Evolutionary conservation across 2,113 vertebrate genomes (phyloP), one percentile per base, ranked within the genome.

Genomic region (Rhea pennata): DNA sequence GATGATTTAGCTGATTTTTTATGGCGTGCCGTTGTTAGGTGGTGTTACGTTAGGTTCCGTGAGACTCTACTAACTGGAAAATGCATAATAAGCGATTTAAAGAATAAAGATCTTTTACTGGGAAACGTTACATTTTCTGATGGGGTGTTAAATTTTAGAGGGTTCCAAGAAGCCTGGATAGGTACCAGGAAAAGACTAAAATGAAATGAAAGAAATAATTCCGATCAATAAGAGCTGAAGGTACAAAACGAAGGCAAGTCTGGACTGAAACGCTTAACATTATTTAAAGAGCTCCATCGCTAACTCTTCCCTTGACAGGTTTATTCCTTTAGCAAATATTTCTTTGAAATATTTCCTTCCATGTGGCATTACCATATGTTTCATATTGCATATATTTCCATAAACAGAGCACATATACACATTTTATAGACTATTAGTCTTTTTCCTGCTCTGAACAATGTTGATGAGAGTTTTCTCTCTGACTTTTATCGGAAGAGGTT

Each of bases 271-370:
- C 24, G 3, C 81, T 92, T 93, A 93, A 82, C 21, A 39, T 54
- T 87, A 46, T 92, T 95, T 80, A 71, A 96, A 87, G 23, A 89
- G 5, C 16, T 83, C 42, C 27, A 80, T 83, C n/a, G 46, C 67
- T 87, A 94, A 87, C 26, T 91, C 54, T 83, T 80, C 59, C 8
- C 33, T 74, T 67, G 64, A 93, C 75, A 77, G 54, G 27, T 46
- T 92, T 93, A 92, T 42, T 91, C 58, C 12, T 87, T 89, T 46
- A 89, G 66, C 36, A 94, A 95, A 88, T 91, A 79, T 88, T 80
- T 96, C 77, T 92, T 62, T 9, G 0, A 65, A 90, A 70, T 89
- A 93, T 79, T 93, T 94, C 56, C 79, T 93, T 93, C 89, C 78
- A 87, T 91, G 84, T 89, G 53, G 44, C 64, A 74, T 74, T 87